Evolutionary conservation across 2,113 vertebrate genomes (phyloP).

Genomic region (Eurystomus gularis): DNA sequence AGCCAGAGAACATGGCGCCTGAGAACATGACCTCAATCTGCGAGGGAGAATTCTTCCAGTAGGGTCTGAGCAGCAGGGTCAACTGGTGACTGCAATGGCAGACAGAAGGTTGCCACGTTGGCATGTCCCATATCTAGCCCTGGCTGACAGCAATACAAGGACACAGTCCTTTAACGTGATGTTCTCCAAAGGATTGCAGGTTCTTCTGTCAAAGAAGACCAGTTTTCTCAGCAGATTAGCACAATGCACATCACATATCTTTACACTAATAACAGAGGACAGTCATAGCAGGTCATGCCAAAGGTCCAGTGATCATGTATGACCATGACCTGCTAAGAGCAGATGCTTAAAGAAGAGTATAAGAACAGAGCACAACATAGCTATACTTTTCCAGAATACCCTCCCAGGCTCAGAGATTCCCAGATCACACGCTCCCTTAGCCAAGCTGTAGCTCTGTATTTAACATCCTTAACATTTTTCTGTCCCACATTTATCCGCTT

Average conservation of each 20-base stretch:
- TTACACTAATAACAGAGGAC: not conserved
- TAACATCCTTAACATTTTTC: not conserved
- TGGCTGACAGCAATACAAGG: fast-evolving
- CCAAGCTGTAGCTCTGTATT: not conserved
- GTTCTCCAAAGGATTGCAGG: not conserved
- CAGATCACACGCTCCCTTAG: not conserved
- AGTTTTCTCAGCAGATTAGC: not conserved
- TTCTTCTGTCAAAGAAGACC: not conserved
- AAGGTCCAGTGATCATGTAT: not conserved
- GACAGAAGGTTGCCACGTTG: not conserved
- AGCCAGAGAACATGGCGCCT: not conserved
- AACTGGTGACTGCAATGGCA: not conserved
- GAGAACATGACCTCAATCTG: not conserved
- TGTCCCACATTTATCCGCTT: not conserved
- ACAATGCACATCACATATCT: fast-evolving
- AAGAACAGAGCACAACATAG: not conserved
- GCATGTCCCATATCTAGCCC: not conserved
- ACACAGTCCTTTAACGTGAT: not conserved
- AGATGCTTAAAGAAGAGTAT: not conserved
- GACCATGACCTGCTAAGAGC: not conserved
- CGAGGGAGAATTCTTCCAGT: not conserved
- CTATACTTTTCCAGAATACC: not conserved
- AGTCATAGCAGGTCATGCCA: not conserved
- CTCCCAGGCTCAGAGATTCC: not conserved
- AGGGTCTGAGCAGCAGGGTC: not conserved